Conservation (phyloP, 1,140 invertebrate genomes). For the Neodiprion fabricii region DNA sequence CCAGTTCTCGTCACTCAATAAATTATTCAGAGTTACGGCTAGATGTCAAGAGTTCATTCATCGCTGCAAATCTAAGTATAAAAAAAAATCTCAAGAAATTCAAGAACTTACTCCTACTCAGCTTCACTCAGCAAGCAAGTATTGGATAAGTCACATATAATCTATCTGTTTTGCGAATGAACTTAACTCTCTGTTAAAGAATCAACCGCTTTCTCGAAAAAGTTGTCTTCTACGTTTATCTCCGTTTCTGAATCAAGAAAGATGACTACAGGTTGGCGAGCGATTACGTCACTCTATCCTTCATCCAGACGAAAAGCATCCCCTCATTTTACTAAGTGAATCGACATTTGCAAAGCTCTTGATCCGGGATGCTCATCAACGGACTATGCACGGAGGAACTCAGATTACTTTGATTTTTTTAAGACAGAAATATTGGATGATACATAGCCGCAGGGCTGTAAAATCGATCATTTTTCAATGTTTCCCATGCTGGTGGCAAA, state of each 20-base stretch:
- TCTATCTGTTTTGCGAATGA: slow-evolving; percentile 8
- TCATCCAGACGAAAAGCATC: not conserved
- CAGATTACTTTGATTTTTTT: slow-evolving; percentile 6
- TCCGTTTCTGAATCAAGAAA: slow-evolving; percentile 11
- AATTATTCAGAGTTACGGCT: no score
- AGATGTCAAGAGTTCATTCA: no score
- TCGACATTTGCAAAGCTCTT: slow-evolving; percentile 23
- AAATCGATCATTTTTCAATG: slow-evolving; percentile 19
- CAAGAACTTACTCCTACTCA: no score
- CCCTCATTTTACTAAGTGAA: not conserved
- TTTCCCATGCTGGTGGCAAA: slow-evolving; percentile 13
- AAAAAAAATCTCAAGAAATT: no score
- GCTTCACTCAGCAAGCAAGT: not conserved
- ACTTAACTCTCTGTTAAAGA: not conserved
- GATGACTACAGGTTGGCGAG: not conserved
- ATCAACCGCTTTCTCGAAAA: not conserved
- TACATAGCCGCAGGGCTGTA: not conserved
- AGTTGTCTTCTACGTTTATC: not conserved
- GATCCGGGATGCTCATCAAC: slow-evolving; percentile 29
- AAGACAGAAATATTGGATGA: slow-evolving; percentile 20
- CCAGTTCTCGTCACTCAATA: no score
- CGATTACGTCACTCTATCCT: not conserved
- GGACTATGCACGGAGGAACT: slow-evolving; percentile 19
- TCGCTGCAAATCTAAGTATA: no score
- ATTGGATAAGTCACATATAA: slow-evolving; percentile 10